phyloP scores from a whole-genome alignment of 2,797 vertebrate genomes.

The Sebastes nivosus region DNA sequence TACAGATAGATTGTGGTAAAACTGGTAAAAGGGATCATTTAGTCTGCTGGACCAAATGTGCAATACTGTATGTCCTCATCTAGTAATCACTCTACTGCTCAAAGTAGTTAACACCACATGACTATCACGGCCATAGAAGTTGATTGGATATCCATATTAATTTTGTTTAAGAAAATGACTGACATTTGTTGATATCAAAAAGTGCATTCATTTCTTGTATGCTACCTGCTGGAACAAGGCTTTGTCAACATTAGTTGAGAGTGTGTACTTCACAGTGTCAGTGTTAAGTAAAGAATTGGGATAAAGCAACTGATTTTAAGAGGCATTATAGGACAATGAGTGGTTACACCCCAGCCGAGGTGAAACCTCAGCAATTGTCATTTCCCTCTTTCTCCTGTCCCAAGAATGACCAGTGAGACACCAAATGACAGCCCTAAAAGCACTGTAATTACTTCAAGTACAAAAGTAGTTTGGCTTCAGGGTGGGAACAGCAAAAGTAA shows the following conservation, averaged over 20 bases:
- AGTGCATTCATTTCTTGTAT: background rate
- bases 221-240: background rate
- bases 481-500: background rate
- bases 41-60: background rate
- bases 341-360: background rate
- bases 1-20: constrained; percentile 1
- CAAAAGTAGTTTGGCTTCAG: background rate
- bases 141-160: background rate
- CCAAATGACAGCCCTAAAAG: background rate
- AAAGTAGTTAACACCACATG: background rate
- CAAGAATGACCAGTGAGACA: background rate
- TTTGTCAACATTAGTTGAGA: background rate
- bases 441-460: background rate
- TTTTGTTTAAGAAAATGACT: background rate
- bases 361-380: background rate
- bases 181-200: background rate
- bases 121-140: background rate
- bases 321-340: background rate
- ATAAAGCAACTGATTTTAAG: background rate
- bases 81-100: background rate
- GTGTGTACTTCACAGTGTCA: background rate
- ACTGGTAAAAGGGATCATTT: background rate
- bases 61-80: background rate
- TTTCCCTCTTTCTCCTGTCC: background rate
- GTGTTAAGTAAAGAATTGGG: background rate